Evolutionary conservation across 2,113 vertebrate genomes (phyloP), one percentile per base, ranked within the genome.

Genomic region (Erinaceus europaeus): DNA sequence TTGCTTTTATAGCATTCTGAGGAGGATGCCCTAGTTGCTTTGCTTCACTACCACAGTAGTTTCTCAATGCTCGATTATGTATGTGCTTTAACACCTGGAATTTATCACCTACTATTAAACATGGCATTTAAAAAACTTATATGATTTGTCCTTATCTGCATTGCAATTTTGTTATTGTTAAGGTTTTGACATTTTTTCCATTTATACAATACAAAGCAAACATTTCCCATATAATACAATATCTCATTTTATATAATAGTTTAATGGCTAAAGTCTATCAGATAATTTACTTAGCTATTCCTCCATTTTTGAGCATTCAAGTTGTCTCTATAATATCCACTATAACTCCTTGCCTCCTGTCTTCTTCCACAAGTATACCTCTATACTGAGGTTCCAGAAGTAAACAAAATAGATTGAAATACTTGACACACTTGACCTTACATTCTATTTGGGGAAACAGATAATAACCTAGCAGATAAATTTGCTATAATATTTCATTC

Each of bases 201-300:
- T 48, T 93, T 80, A 29, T 86, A 73, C 78, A 84, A 76, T 68
- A 38, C 68, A 89, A 80, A n/a, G n/a, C n/a, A n/a, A n/a, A n/a
- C n/a, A n/a, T n/a, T n/a, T n/a, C n/a, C n/a, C n/a, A n/a, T n/a
- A n/a, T n/a, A n/a, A n/a, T n/a, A n/a, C n/a, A n/a, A 89, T 57
- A 64, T 12, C 42, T 53, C 15, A 65, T 62, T 82, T 91, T 82
- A 85, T 82, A 62, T 74, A 76, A 10, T 9, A 64, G 76, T 91
- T 92, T 77, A 53, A 67, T 89, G 64, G 9, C 48, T 89, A 48
- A 72, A 86, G 29, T 77, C 55, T 87, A 57, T 32, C 52, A 64
- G 52, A 73, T 86, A 83, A 86, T 86, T 62, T 86, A 55, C 32
- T 48, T 91, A 64, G 23, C 32, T 62, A 62, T 68, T 80, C 57